phyloP scores from a whole-genome alignment of 2,797 vertebrate genomes.

The Tragelaphus eurycerus region DNA sequence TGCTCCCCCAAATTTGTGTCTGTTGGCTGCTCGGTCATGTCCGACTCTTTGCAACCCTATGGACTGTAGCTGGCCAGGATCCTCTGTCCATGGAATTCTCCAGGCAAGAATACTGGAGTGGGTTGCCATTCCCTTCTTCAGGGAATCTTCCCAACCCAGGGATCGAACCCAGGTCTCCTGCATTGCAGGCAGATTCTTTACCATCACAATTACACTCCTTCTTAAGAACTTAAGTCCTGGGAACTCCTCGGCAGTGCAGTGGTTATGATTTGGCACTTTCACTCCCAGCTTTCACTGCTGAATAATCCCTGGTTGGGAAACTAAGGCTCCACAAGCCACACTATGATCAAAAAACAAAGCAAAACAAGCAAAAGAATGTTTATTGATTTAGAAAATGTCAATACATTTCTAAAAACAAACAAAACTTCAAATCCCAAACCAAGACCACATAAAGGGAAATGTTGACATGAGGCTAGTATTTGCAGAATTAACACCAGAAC shows the following conservation, averaged over 20 bases:
- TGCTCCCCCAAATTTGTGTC: not conserved
- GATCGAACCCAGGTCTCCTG: not conserved
- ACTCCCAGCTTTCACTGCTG: not conserved
- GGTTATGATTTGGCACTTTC: not conserved
- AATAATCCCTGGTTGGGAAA: not conserved
- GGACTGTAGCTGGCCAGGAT: accelerated
- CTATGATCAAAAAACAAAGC: not conserved
- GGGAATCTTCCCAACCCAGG: not conserved
- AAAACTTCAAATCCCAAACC: not conserved
- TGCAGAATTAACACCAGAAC: not conserved
- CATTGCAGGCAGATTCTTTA: not conserved
- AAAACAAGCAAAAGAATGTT: not conserved
- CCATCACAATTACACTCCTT: not conserved
- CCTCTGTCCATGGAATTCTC: not conserved
- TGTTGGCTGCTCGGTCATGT: not conserved
- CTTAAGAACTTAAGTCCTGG: not conserved
- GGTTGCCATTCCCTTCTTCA: not conserved
- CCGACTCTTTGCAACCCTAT: not conserved
- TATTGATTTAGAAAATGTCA: not conserved
- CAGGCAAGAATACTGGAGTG: not conserved
- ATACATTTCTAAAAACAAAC: not conserved
- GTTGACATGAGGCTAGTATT: not conserved
- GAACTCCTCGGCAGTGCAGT: not conserved
- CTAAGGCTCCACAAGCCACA: not conserved
- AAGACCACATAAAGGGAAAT: not conserved